Base-by-base conservation (phyloP, 2,113 vertebrate genomes). In the Dicentrarchus labrax region DNA sequence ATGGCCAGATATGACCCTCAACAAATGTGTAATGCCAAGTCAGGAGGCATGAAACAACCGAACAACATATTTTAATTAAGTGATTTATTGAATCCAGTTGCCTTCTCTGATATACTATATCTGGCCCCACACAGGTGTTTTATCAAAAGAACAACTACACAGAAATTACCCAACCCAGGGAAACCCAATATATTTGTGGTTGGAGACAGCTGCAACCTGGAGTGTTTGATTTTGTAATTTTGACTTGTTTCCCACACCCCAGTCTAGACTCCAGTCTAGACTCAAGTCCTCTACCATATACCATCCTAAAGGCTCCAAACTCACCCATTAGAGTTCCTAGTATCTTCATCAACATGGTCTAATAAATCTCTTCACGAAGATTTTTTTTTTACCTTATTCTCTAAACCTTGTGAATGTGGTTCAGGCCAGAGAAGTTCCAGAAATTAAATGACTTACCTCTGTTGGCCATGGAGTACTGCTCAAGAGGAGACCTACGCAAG, bases 391-490 rank as follows among this genome's bases (percentile, higher is more conserved):
- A 36, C 30, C 30, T 30, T 30, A n/a, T n/a, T 47, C 16, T 78
- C 19, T 22, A 21, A 22, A 76, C n/a, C n/a, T n/a, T 88, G 92
- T 95, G 38, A 99, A 98, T 19, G 94, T 99, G 24, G 97, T 99
- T 43, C 96, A 95, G 84, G 98, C 98, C 83, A 96, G 95, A 64
- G 97, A 99, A 15, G 97, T 99, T 81, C 98, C 98, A 0, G 96
- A 97, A 65, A 98, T 94, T 99, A 71, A 99, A 99, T 9, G 96
- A 97, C 6, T 96, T 99, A 48, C 98, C 98, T 36, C 96, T 99
- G 48, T 93, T 99, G 84, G 97, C 98, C 22, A 99, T 99, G 98
- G 98, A 99, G 80, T 99, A 98, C 77, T 99, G 98, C 88, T 97
- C 97, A 9, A 97, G 94, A 86, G 98, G 98, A 71, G 98, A 99